Evolutionary conservation across 2,113 vertebrate genomes (phyloP).

Genomic region (Delphinus delphis): DNA sequence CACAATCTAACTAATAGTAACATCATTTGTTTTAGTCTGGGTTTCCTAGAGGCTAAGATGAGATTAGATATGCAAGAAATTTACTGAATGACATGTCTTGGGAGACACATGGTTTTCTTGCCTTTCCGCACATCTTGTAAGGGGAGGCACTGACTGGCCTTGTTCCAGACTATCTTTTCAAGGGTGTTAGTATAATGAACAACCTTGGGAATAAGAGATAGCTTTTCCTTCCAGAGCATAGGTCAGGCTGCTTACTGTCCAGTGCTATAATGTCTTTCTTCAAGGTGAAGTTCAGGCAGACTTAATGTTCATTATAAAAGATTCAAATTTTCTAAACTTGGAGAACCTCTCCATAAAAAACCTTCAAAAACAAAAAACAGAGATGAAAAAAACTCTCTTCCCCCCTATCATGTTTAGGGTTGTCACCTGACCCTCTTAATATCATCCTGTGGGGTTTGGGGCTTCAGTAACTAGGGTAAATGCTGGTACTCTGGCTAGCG

Average conservation of each 20-base stretch:
- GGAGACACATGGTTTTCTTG: neutral
- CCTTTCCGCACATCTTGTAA: neutral
- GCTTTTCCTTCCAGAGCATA: neutral
- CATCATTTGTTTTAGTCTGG: neutral
- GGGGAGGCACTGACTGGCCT: neutral
- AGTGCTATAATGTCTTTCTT: neutral
- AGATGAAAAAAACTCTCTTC: neutral
- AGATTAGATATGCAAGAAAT: neutral
- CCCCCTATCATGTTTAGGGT: neutral
- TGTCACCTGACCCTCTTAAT: neutral
- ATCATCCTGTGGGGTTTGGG: neutral
- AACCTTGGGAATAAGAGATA: neutral
- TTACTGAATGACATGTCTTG: neutral
- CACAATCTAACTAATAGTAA: neutral
- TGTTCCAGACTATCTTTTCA: neutral
- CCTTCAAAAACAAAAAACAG: neutral
- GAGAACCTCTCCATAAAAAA: neutral
- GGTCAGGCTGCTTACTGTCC: neutral
- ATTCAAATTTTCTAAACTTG: neutral
- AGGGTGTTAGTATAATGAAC: neutral
- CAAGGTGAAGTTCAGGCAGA: neutral
- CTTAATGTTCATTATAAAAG: neutral
- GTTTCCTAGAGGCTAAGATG: neutral
- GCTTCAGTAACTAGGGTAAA: neutral
- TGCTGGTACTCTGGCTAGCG: neutral